Evolutionary conservation across 1,140 invertebrate species (phyloP).

Genomic region (Tetraneura akinire): DNA sequence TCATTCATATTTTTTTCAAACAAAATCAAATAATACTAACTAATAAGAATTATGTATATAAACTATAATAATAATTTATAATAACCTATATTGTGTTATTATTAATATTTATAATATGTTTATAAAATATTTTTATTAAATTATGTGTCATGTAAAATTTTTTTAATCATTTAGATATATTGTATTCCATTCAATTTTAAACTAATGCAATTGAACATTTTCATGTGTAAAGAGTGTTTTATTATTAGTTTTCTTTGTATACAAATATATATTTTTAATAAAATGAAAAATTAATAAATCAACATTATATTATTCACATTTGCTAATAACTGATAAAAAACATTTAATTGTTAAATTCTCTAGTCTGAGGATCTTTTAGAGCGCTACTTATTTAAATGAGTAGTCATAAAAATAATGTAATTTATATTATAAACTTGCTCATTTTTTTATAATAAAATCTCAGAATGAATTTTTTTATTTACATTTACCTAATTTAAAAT

Average conservation of each 20-base stretch:
- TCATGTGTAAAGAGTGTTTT: not conserved
- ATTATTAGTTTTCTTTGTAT: not conserved
- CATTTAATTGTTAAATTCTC: constrained; percentile 36
- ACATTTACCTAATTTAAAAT: not conserved
- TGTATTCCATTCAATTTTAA: not conserved
- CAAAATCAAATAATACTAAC: constrained; percentile 31
- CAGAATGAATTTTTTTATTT: constrained; percentile 12
- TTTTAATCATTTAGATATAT: not conserved
- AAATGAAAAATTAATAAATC: not conserved
- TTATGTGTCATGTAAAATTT: not conserved
- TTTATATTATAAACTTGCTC: not conserved
- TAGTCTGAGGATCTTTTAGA: constrained; percentile 39
- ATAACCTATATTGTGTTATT: constrained; percentile 25
- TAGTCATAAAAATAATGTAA: constrained; percentile 2
- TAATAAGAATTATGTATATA: constrained; percentile 12
- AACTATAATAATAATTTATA: not conserved
- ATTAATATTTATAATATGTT: constrained; percentile 27
- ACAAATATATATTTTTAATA: constrained; percentile 9
- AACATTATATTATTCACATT: constrained; percentile 16
- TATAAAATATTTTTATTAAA: no score
- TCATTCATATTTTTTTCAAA: not conserved
- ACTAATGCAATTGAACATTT: not conserved
- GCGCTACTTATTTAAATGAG: constrained; percentile 24
- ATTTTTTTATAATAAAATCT: not conserved
- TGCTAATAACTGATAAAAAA: constrained; percentile 24